phyloP scores from a whole-genome alignment of 2,888 invertebrate species.

The Dasypolia templi region DNA sequence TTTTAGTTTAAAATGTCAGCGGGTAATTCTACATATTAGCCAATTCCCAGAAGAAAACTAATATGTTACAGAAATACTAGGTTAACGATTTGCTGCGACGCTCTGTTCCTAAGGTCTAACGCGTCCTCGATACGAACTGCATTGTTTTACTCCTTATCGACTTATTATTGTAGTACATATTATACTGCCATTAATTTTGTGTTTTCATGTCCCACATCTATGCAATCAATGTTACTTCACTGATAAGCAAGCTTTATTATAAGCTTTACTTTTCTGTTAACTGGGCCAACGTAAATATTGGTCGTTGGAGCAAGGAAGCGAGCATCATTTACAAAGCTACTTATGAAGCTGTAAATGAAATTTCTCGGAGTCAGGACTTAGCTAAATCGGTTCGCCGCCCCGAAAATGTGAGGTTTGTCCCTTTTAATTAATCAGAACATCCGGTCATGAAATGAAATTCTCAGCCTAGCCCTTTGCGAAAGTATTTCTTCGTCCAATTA shows the following conservation, averaged over 20 bases:
- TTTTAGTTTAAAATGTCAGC: slow-evolving; percentile 44
- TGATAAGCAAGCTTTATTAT: slow-evolving; percentile 56
- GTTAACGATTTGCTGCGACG: slow-evolving; percentile 81
- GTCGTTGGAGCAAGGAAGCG: slow-evolving; percentile 23
- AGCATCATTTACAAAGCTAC: slow-evolving; percentile 22
- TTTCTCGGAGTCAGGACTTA: slow-evolving; percentile 42
- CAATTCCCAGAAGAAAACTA: slow-evolving; percentile 48
- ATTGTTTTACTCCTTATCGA: slow-evolving; percentile 83
- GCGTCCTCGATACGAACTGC: slow-evolving; percentile 78
- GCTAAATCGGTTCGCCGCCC: slow-evolving; percentile 27
- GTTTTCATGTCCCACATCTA: slow-evolving; percentile 81
- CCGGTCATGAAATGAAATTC: slow-evolving; percentile 36
- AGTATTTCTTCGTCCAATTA: slow-evolving; percentile 19
- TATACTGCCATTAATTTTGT: slow-evolving; percentile 77
- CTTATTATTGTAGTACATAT: slow-evolving; percentile 75
- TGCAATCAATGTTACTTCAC: slow-evolving; percentile 71
- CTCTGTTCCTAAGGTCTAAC: slow-evolving; percentile 75
- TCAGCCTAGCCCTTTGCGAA: slow-evolving; percentile 2
- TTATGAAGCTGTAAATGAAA: slow-evolving; percentile 51
- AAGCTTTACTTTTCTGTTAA: slow-evolving; percentile 48
- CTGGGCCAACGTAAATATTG: slow-evolving; percentile 21
- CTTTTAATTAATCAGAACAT: slow-evolving; percentile 49
- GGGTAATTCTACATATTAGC: slow-evolving; percentile 28
- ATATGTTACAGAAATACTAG: slow-evolving; percentile 73
- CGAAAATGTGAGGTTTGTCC: slow-evolving; percentile 41